These are phyloP conservation scores for Mythimna pallens DNA, from an alignment of 2,888 invertebrate species.

Conservation along the genomic window DNA sequence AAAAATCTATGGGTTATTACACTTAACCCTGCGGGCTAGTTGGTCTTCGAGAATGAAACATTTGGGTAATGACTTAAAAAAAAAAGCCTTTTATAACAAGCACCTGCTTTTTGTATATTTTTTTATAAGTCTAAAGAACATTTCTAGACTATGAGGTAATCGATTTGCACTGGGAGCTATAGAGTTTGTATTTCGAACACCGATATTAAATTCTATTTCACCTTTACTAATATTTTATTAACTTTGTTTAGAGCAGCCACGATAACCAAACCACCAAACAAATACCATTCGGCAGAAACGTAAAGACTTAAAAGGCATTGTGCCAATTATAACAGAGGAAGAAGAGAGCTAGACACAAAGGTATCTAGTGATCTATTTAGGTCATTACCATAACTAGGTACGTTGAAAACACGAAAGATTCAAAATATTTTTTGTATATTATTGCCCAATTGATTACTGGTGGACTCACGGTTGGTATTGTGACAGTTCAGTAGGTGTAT, in stretches of 20 bases:
- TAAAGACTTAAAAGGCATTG: background rate
- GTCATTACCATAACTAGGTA: too few relatives aligned
- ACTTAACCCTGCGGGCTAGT: background rate
- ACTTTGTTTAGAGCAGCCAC: background rate
- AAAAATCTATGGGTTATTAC: background rate
- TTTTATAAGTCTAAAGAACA: background rate
- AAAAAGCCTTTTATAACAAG: too few relatives aligned
- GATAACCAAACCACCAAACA: too few relatives aligned
- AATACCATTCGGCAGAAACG: background rate
- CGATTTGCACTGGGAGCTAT: background rate
- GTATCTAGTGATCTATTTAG: background rate
- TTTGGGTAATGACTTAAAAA: background rate
- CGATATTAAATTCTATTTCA: background rate
- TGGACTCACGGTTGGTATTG: too few relatives aligned
- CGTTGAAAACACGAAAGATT: background rate
- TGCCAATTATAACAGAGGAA: background rate
- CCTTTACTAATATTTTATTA: background rate
- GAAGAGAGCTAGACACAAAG: background rate
- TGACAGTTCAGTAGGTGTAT: too few relatives aligned
- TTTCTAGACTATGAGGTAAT: background rate
- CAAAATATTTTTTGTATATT: background rate
- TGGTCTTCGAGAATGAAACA: background rate
- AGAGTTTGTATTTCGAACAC: background rate
- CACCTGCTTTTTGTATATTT: too few relatives aligned
- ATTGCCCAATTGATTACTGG: too few relatives aligned